phyloP scores from a whole-genome alignment of 1,140 invertebrate species.

The Penaeus indicus region DNA sequence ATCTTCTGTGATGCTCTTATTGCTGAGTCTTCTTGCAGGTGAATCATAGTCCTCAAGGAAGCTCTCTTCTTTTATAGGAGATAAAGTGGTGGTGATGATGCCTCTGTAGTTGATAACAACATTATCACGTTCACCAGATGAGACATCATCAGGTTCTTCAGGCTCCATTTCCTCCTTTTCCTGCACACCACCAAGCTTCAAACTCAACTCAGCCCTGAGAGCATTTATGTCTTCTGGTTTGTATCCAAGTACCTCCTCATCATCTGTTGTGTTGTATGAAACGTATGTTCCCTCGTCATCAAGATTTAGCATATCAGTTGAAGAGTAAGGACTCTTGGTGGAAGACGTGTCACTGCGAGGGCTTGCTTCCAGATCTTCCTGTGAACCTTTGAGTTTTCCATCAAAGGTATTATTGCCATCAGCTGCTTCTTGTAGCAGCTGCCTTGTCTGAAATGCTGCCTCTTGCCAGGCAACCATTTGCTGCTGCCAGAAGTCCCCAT shows the following conservation, averaged over 20 bases:
- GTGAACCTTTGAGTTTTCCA: not conserved
- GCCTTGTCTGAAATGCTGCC: constrained; percentile 51
- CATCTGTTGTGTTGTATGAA: constrained; percentile 58
- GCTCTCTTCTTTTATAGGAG: constrained; percentile 59
- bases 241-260: constrained; percentile 56
- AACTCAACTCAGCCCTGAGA: constrained; percentile 53
- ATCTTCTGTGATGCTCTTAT: not conserved
- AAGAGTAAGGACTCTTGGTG: constrained; percentile 51
- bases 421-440: constrained; percentile 56
- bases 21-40: constrained; percentile 20
- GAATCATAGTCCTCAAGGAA: constrained; percentile 51
- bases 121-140: constrained; percentile 42
- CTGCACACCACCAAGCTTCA: constrained; percentile 36
- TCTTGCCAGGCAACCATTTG: constrained; percentile 59
- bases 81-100: constrained; percentile 48
- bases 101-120: constrained; percentile 57
- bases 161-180: constrained; percentile 35
- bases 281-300: constrained; percentile 55
- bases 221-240: constrained; percentile 56
- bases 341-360: constrained; percentile 38
- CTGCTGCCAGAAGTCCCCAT: constrained; percentile 57
- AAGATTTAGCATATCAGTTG: constrained; percentile 45
- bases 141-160: constrained; percentile 40
- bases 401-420: not conserved
- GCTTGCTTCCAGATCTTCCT: constrained; percentile 38